Base-by-base conservation (phyloP, 1,140 invertebrate species). In the Drosophila setifemur region DNA sequence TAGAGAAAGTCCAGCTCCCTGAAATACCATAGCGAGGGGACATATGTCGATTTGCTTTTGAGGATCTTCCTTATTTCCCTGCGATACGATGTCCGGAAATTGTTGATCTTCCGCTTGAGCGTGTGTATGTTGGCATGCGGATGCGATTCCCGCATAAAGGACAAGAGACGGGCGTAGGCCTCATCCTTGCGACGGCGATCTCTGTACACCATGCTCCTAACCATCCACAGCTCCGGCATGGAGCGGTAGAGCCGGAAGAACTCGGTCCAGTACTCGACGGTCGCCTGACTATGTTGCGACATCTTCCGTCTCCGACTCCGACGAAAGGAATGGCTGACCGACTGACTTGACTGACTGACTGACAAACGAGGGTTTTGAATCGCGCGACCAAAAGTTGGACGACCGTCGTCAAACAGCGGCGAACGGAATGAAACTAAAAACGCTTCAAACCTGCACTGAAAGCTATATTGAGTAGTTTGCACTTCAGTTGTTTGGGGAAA, bases 71-170 rank as follows among this genome's bases (percentile, higher is more conserved):
- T 61, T 25, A 86, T 31, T 47, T 85, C 81, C 3, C 81, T 50
- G 0, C 81, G 75, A 8, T 81, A 85, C 12, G 81, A 81, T 9
- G 75, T 79, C 2, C 81, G 75, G 2, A 85, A 29, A 60, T 79
- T 86, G 61, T 85, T 85, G 1, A 85, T 85, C 23, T 85, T 85
- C 0, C 81, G 48, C 42, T 85, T 85, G 0, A 85, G 42, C 37
- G 70, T 55, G 11, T 86, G 67, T 0, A 64, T 69, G 23, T 86
- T 85, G 1, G 67, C 67, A 4, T 35, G 4, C 1, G 42, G 31
- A 23, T 85, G 71, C 2, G 8, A 11, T 3, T 21, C 21, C 7
- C 57, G 75, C 43, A 86, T 9, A 0, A 54, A 44, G 0, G 26
- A 4, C 11, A 85, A 26, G 2, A 85, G 25, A 0, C 43, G 35